phyloP scores from a whole-genome alignment of 2,113 vertebrate genomes.

The Salvelinus sp. region DNA sequence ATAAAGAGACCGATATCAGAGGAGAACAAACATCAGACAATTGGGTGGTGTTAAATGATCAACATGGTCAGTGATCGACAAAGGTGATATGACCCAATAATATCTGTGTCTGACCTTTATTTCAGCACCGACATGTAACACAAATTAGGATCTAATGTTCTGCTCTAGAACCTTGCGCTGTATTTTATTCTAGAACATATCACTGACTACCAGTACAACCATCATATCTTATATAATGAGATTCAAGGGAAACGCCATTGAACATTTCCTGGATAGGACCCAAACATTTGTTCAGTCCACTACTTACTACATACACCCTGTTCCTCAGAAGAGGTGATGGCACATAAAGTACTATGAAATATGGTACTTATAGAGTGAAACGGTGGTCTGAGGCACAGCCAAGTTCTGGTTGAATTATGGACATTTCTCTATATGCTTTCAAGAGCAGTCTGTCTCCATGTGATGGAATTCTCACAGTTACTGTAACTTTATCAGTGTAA shows the following conservation, averaged over 20 bases:
- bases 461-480: constrained; percentile 52
- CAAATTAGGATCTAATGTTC: not conserved
- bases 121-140: not conserved
- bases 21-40: constrained; percentile 24
- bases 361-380: constrained; percentile 30
- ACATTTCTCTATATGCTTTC: constrained; percentile 50
- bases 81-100: not conserved
- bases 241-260: not conserved
- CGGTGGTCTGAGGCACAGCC: constrained; percentile 50
- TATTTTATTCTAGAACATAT: not conserved
- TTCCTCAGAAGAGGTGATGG: constrained; percentile 43
- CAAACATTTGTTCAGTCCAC: constrained; percentile 40
- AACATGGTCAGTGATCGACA: constrained; percentile 12
- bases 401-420: constrained; percentile 63
- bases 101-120: not conserved
- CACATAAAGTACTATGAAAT: constrained; percentile 57
- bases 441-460: constrained; percentile 48
- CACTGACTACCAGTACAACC: not conserved
- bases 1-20: constrained; percentile 38
- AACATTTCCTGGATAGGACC: constrained; percentile 45
- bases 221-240: too few relatives aligned
- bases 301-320: constrained; percentile 7
- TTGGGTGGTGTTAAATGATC: constrained; percentile 45
- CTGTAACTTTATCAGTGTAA: constrained; percentile 37
- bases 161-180: not conserved